Conservation (phyloP, 1,140 invertebrate species). For the Dryas iulia region DNA sequence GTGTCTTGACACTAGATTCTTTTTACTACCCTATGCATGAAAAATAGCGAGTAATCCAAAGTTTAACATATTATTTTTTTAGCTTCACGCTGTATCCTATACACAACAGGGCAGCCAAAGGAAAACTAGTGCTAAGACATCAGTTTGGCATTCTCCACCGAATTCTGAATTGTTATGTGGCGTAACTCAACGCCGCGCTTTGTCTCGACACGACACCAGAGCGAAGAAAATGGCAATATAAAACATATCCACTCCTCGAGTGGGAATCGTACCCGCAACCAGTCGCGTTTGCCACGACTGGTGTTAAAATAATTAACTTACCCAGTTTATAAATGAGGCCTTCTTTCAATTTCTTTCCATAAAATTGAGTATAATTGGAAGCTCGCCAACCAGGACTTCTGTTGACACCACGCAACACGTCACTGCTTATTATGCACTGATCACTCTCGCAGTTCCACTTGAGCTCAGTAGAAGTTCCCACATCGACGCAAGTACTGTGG, state of each 20-base stretch:
- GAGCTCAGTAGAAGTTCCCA: constrained; percentile 39
- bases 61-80: neutral
- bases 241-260: too few species aligned
- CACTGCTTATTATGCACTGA: constrained; percentile 86
- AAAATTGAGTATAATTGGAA: constrained; percentile 90
- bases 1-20: too few species aligned
- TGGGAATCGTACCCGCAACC: too few species aligned
- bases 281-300: too few species aligned
- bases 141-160: neutral
- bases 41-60: too few species aligned
- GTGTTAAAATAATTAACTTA: constrained; percentile 62
- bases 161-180: too few species aligned
- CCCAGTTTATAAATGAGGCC: constrained; percentile 89
- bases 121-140: neutral
- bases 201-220: too few species aligned
- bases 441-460: constrained; percentile 86
- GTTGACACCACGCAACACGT: constrained; percentile 86
- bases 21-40: too few species aligned
- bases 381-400: constrained; percentile 86
- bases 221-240: too few species aligned
- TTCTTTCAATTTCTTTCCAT: constrained; percentile 90
- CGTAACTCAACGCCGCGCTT: too few species aligned
- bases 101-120: neutral
- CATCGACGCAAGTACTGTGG: constrained; percentile 83
- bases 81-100: neutral